Base-by-base conservation (phyloP, 2,797 vertebrate genomes). In the Cossypha polioptera region DNA sequence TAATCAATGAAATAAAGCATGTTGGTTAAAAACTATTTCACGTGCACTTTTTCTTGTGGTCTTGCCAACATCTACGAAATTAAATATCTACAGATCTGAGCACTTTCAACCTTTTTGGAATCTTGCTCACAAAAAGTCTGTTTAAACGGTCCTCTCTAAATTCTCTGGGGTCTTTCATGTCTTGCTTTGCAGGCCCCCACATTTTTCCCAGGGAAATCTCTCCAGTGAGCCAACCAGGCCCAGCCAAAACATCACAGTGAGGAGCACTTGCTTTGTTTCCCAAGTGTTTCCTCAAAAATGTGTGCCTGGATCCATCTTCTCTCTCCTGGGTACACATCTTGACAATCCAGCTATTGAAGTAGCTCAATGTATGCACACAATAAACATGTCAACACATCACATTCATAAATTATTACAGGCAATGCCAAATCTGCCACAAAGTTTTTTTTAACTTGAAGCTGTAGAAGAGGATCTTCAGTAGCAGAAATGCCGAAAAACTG, bases 321-420 rank as follows among this genome's bases (percentile, higher is more conserved):
- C 35, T 86, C 89, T 93, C 89, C 68, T 66, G 89, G 68, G 92
- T 69, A 75, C 58, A 36, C 1, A 0, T 86, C 91, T 73, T 92
- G 94, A 97, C 92, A 91, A 88, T 82, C 50, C 81, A 87, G 75
- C 89, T 86, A 92, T 86, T 95, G 94, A 94, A 92, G 87, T 73
- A 69, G 85, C 73, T 95, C 94, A 55, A 77, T 80, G 82, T 92
- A 90, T 88, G 94, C 75, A 88, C 81, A 90, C 84, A 94, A 76
- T 94, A 94, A 96, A 87, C 87, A 92, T 77, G 94, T 94, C 91
- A 95, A 91, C 77, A 80, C 78, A 59, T 92, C 91, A 81, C 55
- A 77, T 84, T 94, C 89, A 93, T 96, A 78, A 96, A 95, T 96
- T 93, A 94, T 95, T 96, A 72, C 92, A 91, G 84, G 75, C 94